Conservation (phyloP, 2,888 invertebrate species). For the Anorthoa munda region DNA sequence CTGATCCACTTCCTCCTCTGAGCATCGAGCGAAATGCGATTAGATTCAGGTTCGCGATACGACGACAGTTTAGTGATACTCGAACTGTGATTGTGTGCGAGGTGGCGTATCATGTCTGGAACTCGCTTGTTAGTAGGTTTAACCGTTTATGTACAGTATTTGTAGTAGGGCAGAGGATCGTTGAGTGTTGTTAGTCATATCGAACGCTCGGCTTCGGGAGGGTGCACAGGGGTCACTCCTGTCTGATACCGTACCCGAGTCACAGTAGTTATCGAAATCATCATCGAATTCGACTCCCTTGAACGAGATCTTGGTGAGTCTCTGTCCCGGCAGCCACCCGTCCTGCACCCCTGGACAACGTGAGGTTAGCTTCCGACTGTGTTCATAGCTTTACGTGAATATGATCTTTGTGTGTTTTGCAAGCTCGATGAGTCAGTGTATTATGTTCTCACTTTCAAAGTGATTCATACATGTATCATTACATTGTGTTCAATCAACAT, state of each 20-base stretch:
- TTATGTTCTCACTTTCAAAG: slow-evolving; percentile 59
- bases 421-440: slow-evolving; percentile 75
- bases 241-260: slow-evolving; percentile 87
- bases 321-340: slow-evolving; percentile 90
- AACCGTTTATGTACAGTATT: slow-evolving; percentile 75
- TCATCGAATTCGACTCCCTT: slow-evolving; percentile 89
- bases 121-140: slow-evolving; percentile 73
- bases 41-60: slow-evolving; percentile 77
- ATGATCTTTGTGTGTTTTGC: slow-evolving; percentile 72
- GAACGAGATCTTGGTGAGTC: slow-evolving; percentile 89
- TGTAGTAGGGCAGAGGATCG: slow-evolving; percentile 63
- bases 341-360: slow-evolving; percentile 88
- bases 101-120: slow-evolving; percentile 65
- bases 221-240: slow-evolving; percentile 85
- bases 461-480: slow-evolving; percentile 44
- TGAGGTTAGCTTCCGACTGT: slow-evolving; percentile 83
- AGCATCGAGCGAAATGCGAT: slow-evolving; percentile 87
- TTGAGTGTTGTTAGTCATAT: slow-evolving; percentile 77
- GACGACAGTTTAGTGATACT: slow-evolving; percentile 66
- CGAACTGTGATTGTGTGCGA: slow-evolving; percentile 64
- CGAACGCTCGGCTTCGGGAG: slow-evolving; percentile 77
- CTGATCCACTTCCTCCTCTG: slow-evolving; percentile 95
- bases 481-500: slow-evolving; percentile 29
- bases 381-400: slow-evolving; percentile 73
- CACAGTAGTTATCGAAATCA: slow-evolving; percentile 89